Evolutionary conservation across 2,797 vertebrate species (phyloP), one percentile per base, ranked within the genome.

Genomic region (Perodicticus potto): DNA sequence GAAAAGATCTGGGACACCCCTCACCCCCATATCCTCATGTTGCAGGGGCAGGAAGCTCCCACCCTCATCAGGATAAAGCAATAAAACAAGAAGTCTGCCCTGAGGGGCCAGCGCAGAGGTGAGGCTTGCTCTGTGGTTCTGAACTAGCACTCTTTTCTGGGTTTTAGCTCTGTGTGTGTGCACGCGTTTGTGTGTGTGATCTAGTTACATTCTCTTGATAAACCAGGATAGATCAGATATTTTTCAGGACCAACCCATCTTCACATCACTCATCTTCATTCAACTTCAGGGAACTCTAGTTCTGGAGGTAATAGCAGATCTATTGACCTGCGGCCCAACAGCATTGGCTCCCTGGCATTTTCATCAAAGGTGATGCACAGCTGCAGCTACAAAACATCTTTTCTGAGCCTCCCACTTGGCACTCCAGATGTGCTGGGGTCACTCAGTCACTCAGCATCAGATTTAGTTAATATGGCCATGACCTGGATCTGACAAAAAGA

Each of bases 221-320:
- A 92, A 89, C 70, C 53, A 91, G 53, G 22, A 11, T 86, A 73
- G 77, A 65, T 34, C 55, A 74, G 84, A 8, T 57, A 76, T 88
- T 70, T 80, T 95, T 65, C 59, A 78, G 63, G 63, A 86, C 78
- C 7, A 77, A 86, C 81, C 92, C 63, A 78, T 84, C 86, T 97
- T 93, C 43, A 8, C 20, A 83, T 95, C 70, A 89, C 55, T 74
- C 63, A 87, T 94, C 88, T 91, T 81, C 67, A 49, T 27, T 90
- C 63, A 55, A 59, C 95, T 83, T 63, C 67, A 88, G 76, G 67
- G 45, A 86, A 73, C 84, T 91, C 8, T 10, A 45, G 53, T 49
- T 86, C 78, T 61, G 65, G 34, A 94, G 63, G 61, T 49, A 80
- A 85, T 57, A 49, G 13, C 11, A 70, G 76, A 85, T 84, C 67